Evolutionary conservation across 2,888 invertebrate species (phyloP), one percentile per base, ranked within the genome.

Genomic region (Thalpophila matura): DNA sequence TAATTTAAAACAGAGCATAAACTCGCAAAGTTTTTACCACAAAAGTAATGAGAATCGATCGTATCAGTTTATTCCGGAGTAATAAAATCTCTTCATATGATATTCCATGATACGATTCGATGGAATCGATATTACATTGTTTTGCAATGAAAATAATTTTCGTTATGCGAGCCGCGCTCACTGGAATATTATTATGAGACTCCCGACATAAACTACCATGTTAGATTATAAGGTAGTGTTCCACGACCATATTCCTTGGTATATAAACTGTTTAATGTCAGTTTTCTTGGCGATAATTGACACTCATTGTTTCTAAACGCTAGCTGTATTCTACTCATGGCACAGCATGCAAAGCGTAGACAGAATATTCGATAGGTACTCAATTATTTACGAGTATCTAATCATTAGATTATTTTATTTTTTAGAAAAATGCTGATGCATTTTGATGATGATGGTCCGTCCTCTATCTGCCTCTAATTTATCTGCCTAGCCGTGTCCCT

Each of bases 1-100:
- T 78, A 70, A 73, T 73, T 73, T 69, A 60, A 75, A 78, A 73
- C 69, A 67, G 27, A 26, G 54, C 57, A 75, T 78, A 73, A 78
- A 59, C 61, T 78, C 46, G 20, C 26, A 59, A 70, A 70, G 58
- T 75, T 78, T 75, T 78, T 70, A 57, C 47, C 47, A 45, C 57
- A 69, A 56, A 63, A 50, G 56, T 67, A 61, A 74, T 64, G 72
- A 75, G 68, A 57, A 57, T 62, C 59, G 75, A 75, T 72, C 47
- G 57, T 62, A 72, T 69, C 75, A 31, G 47, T 53, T 29, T 35
- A 64, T 67, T 49, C 51, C 40, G 47, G 45, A 22, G 37, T 46
- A 67, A 54, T 71, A 71, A 71, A 77, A 74, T 47, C 57, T 50
- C 46, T 64, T 67, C 45, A 50, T 60, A 72, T 51, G 38, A 65